Conservation (phyloP, 2,888 invertebrate species). For the Quadroppia sp. region DNA sequence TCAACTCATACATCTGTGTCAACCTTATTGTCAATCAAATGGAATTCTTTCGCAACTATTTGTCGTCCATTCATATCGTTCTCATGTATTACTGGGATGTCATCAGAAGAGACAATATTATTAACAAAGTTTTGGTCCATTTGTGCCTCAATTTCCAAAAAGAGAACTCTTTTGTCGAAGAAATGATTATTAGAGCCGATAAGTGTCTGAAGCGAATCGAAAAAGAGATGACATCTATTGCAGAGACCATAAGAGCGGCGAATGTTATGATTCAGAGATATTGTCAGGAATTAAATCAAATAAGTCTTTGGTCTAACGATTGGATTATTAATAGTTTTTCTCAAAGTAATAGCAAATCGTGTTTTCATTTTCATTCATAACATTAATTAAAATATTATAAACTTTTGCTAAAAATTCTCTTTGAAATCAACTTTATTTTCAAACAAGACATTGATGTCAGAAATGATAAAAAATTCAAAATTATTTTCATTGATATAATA, state of each 20-base stretch:
- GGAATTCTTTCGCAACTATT: conserved; percentile 17
- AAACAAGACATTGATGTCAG: too few relatives aligned
- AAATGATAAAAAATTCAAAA: too few relatives aligned
- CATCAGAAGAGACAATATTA: conserved; percentile 13
- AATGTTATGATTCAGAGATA: conserved; percentile 16
- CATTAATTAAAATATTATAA: too few relatives aligned
- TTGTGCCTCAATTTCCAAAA: background rate
- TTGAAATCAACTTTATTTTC: too few relatives aligned
- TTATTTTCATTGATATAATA: too few relatives aligned
- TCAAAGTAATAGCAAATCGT: too few relatives aligned
- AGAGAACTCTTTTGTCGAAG: background rate
- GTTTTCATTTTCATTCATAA: too few relatives aligned
- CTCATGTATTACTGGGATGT: conserved; percentile 29
- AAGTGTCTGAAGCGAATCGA: conserved; percentile 16
- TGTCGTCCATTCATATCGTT: conserved; percentile 7
- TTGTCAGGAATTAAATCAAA: conserved; percentile 17
- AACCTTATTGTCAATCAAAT: conserved; percentile 21
- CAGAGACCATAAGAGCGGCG: background rate
- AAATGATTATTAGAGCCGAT: conserved; percentile 23
- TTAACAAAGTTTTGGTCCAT: conserved; percentile 26
- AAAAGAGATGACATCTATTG: conserved; percentile 7
- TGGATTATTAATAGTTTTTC: background rate
- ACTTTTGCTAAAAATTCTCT: too few relatives aligned
- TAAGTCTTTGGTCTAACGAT: conserved; percentile 22
- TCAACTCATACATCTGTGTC: conserved; percentile 10